Evolutionary conservation across 1,140 invertebrate species (phyloP).

Genomic region (Drosophila erecta): DNA sequence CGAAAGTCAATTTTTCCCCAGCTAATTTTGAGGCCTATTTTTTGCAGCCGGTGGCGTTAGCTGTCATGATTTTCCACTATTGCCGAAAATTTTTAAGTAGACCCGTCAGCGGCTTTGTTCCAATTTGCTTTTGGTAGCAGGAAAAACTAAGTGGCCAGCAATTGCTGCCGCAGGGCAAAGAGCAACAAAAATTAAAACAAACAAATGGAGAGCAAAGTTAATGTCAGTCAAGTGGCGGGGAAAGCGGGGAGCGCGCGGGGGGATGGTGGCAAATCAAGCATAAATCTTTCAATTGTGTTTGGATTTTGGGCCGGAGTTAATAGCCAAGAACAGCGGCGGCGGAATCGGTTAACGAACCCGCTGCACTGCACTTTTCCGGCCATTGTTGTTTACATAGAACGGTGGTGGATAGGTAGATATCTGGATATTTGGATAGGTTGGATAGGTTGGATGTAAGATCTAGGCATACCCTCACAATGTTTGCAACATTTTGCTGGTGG

Average conservation of each 20-base stretch:
- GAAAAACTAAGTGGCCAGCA: slow-evolving; percentile 75
- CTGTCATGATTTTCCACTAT: slow-evolving; percentile 59
- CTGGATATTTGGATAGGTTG: slow-evolving; percentile 1
- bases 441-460: slow-evolving; percentile 61
- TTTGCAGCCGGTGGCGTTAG: slow-evolving; percentile 49
- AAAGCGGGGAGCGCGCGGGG: slow-evolving; percentile 11
- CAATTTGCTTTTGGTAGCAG: slow-evolving; percentile 33
- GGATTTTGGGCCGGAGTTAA: slow-evolving; percentile 71
- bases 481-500: slow-evolving; percentile 85
- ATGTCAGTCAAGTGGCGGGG: slow-evolving; percentile 65
- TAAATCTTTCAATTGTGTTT: slow-evolving; percentile 82
- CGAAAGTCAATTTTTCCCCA: slow-evolving; percentile 28
- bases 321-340: slow-evolving; percentile 43
- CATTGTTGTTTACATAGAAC: slow-evolving; percentile 13
- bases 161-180: slow-evolving; percentile 50
- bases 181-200: slow-evolving; percentile 68
- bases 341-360: slow-evolving; percentile 75
- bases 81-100: slow-evolving; percentile 48
- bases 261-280: slow-evolving; percentile 57
- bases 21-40: slow-evolving; percentile 69
- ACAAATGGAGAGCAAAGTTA: slow-evolving; percentile 71
- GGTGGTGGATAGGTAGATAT: not conserved
- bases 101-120: slow-evolving; percentile 63
- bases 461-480: slow-evolving; percentile 85
- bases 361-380: slow-evolving; percentile 31